These are phyloP conservation scores for Yasuhikotakia modesta DNA, from an alignment of 2,797 vertebrate genomes.

Conservation along the genomic window DNA sequence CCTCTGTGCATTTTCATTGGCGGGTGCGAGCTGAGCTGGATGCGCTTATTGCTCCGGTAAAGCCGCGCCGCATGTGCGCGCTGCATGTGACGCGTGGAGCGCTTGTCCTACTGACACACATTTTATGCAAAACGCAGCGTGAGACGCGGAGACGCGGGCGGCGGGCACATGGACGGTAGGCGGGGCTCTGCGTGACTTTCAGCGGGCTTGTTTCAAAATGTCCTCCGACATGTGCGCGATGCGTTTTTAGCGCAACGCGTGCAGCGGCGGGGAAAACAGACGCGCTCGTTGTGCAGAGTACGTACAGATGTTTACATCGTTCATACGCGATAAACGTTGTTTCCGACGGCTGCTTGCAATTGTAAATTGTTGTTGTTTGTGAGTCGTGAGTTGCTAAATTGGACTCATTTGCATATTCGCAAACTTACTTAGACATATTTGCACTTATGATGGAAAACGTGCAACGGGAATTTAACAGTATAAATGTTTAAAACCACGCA, in stretches of 20 bases:
- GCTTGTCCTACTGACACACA: slow-evolving; percentile 86
- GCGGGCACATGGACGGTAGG: slow-evolving; percentile 76
- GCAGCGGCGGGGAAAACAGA: background rate
- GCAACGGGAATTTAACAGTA: no score
- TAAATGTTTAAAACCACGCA: no score
- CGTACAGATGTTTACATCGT: no score
- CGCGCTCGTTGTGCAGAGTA: no score
- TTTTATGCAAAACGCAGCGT: slow-evolving; percentile 81
- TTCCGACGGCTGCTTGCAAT: no score
- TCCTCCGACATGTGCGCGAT: slow-evolving; percentile 13
- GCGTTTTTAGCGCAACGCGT: no score
- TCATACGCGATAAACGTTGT: no score
- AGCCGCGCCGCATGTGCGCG: slow-evolving; percentile 76
- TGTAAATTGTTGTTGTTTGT: no score
- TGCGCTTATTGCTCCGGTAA: slow-evolving; percentile 72
- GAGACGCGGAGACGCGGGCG: slow-evolving; percentile 65
- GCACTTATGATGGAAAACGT: no score
- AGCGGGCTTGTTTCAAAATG: slow-evolving; percentile 40
- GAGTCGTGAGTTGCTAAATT: no score
- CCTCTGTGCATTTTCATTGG: slow-evolving; percentile 72
- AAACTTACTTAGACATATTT: no score
- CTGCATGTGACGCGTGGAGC: slow-evolving; percentile 76
- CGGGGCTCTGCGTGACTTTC: slow-evolving; percentile 80
- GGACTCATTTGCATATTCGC: no score
- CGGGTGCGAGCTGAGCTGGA: slow-evolving; percentile 63